A percentile compares a stretch with the other conserved stretches of the same genome.
These are phyloP conservation scores for Syngnathoides biaculeatus DNA, from an alignment of 2,113 vertebrate species.

Conservation along the genomic window DNA sequence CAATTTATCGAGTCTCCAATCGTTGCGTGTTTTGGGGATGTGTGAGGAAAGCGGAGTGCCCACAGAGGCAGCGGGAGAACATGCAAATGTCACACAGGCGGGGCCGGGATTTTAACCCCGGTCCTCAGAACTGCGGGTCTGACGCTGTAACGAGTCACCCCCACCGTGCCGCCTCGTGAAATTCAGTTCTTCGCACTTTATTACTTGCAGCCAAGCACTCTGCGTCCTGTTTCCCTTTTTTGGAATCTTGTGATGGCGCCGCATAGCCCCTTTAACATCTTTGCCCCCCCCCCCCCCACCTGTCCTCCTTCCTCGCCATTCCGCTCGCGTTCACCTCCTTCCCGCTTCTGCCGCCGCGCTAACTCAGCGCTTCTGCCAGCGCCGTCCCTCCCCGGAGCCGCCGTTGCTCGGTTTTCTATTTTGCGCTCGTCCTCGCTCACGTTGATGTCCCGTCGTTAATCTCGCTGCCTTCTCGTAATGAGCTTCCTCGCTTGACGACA, in stretches of 20 bases:
- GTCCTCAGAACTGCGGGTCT: too few relatives aligned
- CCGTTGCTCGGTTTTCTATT: conserved; percentile 37
- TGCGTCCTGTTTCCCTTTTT: conserved; percentile 19
- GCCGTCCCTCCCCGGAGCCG: conserved; percentile 51
- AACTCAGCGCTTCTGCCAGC: conserved; percentile 61
- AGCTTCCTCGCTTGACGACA: conserved; percentile 36
- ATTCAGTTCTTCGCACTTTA: too few relatives aligned
- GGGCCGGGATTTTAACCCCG: too few relatives aligned
- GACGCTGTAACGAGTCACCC: too few relatives aligned
- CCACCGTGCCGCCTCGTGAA: too few relatives aligned
- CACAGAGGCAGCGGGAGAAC: too few relatives aligned
- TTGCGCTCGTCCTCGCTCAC: conserved; percentile 38
- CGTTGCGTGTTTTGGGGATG: too few relatives aligned
- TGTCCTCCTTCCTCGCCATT: neutral
- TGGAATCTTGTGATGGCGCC: conserved; percentile 1
- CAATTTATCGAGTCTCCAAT: too few relatives aligned
- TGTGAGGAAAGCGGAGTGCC: too few relatives aligned
- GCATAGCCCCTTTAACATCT: neutral
- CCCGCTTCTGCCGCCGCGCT: conserved; percentile 28
- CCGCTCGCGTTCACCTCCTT: neutral
- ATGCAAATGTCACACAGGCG: too few relatives aligned
- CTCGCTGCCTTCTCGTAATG: conserved; percentile 51
- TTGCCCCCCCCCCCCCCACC: conserved; percentile 4
- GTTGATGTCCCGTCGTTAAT: conserved; percentile 61
- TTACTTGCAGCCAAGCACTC: neutral